These are phyloP conservation scores for Azemiops feae DNA, from an alignment of 2,113 vertebrate species.

Conservation along the genomic window DNA sequence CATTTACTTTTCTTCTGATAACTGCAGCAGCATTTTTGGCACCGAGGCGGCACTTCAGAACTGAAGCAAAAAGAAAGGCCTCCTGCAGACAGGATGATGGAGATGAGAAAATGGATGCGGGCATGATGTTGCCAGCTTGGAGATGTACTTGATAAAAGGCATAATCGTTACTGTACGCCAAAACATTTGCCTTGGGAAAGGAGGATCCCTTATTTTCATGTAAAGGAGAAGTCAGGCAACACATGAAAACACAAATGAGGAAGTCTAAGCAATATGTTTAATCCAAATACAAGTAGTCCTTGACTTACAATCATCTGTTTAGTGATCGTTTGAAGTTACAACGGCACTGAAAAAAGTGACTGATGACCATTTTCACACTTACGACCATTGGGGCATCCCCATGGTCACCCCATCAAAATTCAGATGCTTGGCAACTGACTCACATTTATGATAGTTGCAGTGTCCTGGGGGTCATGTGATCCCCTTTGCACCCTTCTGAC, in stretches of 20 bases:
- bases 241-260: conserved; percentile 51
- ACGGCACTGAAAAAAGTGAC: neutral
- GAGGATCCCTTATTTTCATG: conserved; percentile 48
- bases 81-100: conserved; percentile 43
- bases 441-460: neutral
- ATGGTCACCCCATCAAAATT: neutral
- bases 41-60: conserved; percentile 36
- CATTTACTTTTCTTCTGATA: conserved; percentile 35
- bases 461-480: neutral
- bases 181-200: conserved; percentile 69
- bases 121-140: conserved; percentile 53
- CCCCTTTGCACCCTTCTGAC: neutral
- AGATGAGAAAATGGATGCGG: conserved; percentile 50
- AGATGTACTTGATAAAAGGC: conserved; percentile 71
- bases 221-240: conserved; percentile 48
- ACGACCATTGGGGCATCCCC: neutral
- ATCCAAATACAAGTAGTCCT: neutral
- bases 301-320: neutral
- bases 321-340: neutral
- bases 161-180: conserved; percentile 63
- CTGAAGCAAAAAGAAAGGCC: conserved; percentile 46
- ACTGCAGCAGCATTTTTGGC: conserved; percentile 34
- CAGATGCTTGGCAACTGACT: neutral
- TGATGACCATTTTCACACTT: neutral
- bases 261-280: conserved; percentile 23